A percentile compares a stretch with the other conserved stretches of the same genome.
These are phyloP conservation scores for Echiichthys vipera DNA, from an alignment of 2,797 vertebrate species.

Conservation along the genomic window DNA sequence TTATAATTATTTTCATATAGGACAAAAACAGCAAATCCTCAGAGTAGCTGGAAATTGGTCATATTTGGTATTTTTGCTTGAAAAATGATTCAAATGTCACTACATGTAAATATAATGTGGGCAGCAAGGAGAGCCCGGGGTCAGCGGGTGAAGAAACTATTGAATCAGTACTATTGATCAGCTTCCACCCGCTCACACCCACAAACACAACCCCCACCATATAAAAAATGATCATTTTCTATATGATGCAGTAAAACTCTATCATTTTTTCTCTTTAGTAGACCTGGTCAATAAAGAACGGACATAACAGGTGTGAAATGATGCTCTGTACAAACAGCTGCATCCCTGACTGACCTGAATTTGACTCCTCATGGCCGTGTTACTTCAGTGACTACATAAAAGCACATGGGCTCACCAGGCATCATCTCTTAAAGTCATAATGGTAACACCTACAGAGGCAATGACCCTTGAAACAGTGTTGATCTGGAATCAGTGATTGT, in stretches of 20 bases:
- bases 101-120: background rate
- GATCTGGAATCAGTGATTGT: constrained; percentile 8
- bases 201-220: constrained; percentile 7
- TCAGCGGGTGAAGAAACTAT: constrained; percentile 52
- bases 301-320: background rate
- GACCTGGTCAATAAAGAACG: constrained; percentile 7
- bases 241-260: constrained; percentile 4
- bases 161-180: constrained; percentile 67
- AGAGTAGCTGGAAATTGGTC: background rate
- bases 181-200: background rate
- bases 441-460: constrained; percentile 31
- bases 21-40: background rate
- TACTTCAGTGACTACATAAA: background rate
- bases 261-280: background rate
- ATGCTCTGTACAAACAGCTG: background rate
- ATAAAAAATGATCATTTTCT: constrained; percentile 32
- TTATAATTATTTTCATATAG: background rate
- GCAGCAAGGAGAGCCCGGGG: constrained; percentile 29
- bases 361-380: background rate
- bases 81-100: background rate
- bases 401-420: constrained; percentile 18
- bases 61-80: background rate
- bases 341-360: constrained; percentile 11
- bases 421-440: constrained; percentile 39
- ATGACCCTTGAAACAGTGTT: constrained; percentile 25